A percentile compares a stretch with the other conserved stretches of the same genome.
Conservation (phyloP, 2,797 vertebrate genomes). For the Jordanella pulchra region DNA sequence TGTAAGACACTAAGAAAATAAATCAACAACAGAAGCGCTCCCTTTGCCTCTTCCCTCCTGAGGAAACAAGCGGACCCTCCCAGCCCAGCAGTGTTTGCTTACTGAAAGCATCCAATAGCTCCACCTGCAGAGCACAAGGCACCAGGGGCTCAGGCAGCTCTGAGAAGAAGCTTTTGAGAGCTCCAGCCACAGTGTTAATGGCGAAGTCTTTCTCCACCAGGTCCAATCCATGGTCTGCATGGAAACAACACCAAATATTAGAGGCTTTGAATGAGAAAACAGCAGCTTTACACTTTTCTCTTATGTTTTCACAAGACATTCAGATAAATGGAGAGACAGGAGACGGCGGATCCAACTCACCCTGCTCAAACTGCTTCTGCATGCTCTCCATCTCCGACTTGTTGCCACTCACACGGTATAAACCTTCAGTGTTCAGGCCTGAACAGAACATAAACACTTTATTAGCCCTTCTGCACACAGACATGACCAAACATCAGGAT, state of each 20-base stretch:
- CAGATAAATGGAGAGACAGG: conserved; percentile 53
- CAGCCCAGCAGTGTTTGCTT: conserved; percentile 80
- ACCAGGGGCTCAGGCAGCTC: conserved; percentile 94
- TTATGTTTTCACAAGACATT: conserved; percentile 55
- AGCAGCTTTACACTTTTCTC: conserved; percentile 44
- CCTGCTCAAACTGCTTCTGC: conserved; percentile 96
- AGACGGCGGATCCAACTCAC: conserved; percentile 77
- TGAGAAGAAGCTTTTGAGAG: conserved; percentile 96
- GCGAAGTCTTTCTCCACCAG: conserved; percentile 96
- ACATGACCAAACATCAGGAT: conserved; percentile 23
- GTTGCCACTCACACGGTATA: conserved; percentile 96
- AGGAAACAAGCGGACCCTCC: conserved; percentile 65
- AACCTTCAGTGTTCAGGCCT: conserved; percentile 94
- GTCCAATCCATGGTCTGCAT: conserved; percentile 89
- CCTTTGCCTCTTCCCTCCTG: conserved; percentile 38
- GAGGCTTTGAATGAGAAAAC: conserved; percentile 28
- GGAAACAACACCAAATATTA: conserved; percentile 20
- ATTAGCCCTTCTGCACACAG: conserved; percentile 49
- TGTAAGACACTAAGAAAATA: conserved; percentile 21
- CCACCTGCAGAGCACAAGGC: conserved; percentile 90
- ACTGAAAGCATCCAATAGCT: conserved; percentile 96
- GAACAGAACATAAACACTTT: conserved; percentile 59
- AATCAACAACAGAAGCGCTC: conserved; percentile 31
- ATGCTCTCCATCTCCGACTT: conserved; percentile 97
- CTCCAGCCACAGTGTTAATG: conserved; percentile 94